Base-by-base conservation (phyloP, 2,888 invertebrate genomes). In the Sarcophaga caerulescens region DNA sequence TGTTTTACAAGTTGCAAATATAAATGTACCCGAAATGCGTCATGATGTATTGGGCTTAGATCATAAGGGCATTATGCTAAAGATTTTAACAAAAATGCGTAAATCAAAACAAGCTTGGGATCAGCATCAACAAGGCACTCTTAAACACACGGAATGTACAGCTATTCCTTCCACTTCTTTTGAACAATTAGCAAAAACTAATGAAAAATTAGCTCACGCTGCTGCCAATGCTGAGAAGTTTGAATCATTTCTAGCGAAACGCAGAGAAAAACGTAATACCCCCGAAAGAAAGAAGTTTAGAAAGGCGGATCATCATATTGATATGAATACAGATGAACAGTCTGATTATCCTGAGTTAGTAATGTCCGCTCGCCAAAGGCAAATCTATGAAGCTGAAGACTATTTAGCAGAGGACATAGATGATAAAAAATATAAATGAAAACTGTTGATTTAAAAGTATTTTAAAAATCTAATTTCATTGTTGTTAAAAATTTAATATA, bases 11-110 rank as follows among this genome's bases (percentile, higher is more conserved):
- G 59, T 5, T 11, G 6, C 11, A 44, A 60, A 83, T 52, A 5
- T 45, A 10, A 77, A 93, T 6, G 89, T 96, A 85, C 96, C 96
- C 2, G 93, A 94, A 85, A 97, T 97, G 96, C 95, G 95, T 1
- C 94, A 96, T 87, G 95, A 95, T 92, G 95, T 96, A 5, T 94
- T 95, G 60, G 96, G 96, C 0, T 92, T 97, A 69, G 94, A 97
- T 91, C 96, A 96, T 89, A 92, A 93, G 0, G 93, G 93, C 80
- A 96, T 97, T 65, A 94, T 96, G 94, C 94, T 93, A 60, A 93
- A 94, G 74, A 93, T 95, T 1, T 79, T 94, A 12, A 93, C 93
- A 0, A 94, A 94, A 35, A 93, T 94, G 89, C 94, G 94, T 75
- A 94, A 94, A 89, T 94, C 93, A 0, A 94, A 93, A 81, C 94